Conservation (phyloP, 2,888 invertebrate genomes). For the Andrena hattorfiana region DNA sequence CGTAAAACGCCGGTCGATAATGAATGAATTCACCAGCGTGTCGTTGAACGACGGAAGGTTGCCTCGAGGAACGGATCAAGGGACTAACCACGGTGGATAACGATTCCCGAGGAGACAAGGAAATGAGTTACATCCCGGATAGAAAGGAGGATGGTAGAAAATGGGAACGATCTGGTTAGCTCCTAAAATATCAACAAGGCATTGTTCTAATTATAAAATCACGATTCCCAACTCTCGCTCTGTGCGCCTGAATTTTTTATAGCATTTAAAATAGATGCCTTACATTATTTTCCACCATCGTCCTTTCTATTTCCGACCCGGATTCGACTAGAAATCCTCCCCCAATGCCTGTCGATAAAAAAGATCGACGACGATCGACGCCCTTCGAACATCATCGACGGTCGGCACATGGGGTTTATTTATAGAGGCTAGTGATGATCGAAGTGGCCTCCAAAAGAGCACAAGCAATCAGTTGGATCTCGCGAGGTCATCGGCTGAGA, state of each 20-base stretch:
- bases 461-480: constrained; percentile 25
- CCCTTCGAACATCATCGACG: constrained; percentile 3
- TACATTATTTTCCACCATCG: too few species aligned
- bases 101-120: background rate
- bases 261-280: too few species aligned
- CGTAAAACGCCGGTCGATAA: constrained; percentile 15
- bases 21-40: constrained; percentile 8
- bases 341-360: background rate
- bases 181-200: too few species aligned
- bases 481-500: constrained; percentile 57
- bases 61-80: background rate
- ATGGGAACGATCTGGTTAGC: too few species aligned
- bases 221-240: too few species aligned
- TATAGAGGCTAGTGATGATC: constrained; percentile 12
- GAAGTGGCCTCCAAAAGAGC: constrained; percentile 1
- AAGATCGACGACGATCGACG: background rate
- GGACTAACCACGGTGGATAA: background rate
- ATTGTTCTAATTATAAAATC: too few species aligned
- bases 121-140: too few species aligned
- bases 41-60: constrained; percentile 12
- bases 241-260: too few species aligned
- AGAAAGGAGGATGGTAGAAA: too few species aligned
- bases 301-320: too few species aligned
- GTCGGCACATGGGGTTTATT: background rate
- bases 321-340: background rate